phyloP scores from a whole-genome alignment of 1,140 invertebrate species.

The Chironomus tepperi region DNA sequence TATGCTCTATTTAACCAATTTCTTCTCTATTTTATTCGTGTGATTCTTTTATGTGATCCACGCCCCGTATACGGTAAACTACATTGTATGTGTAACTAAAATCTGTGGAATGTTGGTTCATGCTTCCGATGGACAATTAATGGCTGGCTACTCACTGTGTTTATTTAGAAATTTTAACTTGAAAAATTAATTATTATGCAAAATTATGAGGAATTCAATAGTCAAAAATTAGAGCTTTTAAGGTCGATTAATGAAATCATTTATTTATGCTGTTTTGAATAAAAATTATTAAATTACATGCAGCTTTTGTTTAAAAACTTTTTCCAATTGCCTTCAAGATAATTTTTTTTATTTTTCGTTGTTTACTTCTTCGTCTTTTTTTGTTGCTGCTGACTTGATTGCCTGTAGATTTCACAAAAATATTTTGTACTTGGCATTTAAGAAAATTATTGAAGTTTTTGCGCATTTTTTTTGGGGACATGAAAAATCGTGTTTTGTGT shows the following conservation, averaged over 20 bases:
- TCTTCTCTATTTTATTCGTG: not conserved
- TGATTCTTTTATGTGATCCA: not conserved
- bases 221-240: not conserved
- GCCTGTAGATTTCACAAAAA: too few species aligned
- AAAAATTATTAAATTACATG: too few species aligned
- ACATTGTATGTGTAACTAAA: not conserved
- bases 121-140: not conserved
- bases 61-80: not conserved
- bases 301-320: too few species aligned
- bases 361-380: too few species aligned
- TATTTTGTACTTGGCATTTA: too few species aligned
- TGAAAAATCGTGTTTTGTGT: too few species aligned
- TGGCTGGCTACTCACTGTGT: not conserved
- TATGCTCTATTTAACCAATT: not conserved
- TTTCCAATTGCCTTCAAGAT: too few species aligned
- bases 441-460: too few species aligned
- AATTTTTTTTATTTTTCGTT: too few species aligned
- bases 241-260: conserved; percentile 25
- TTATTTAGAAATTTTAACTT: not conserved
- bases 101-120: not conserved
- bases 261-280: too few species aligned
- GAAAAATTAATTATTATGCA: not conserved
- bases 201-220: not conserved
- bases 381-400: too few species aligned
- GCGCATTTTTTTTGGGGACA: too few species aligned